These are phyloP conservation scores for Ispidina lecontei DNA, from an alignment of 2,797 vertebrate genomes.

Conservation along the genomic window DNA sequence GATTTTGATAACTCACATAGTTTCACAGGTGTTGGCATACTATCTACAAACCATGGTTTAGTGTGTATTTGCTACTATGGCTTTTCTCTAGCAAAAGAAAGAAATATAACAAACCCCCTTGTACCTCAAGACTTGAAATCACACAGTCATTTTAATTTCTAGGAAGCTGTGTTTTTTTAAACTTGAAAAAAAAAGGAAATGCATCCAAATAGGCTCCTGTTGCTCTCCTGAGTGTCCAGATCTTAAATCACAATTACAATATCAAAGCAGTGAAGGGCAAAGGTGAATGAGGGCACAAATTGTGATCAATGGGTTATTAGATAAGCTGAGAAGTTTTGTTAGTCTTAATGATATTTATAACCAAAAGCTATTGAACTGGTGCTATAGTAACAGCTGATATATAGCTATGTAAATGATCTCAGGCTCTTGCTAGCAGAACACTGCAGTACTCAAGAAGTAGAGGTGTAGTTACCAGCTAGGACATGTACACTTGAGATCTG, in stretches of 20 bases:
- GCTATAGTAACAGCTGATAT: conserved; percentile 72
- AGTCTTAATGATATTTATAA: conserved; percentile 84
- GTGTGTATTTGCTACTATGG: background rate
- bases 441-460: conserved; percentile 41
- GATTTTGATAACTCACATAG: background rate
- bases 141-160: background rate
- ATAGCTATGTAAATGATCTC: conserved; percentile 78
- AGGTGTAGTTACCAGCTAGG: background rate
- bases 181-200: background rate
- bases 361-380: conserved; percentile 77
- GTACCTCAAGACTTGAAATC: background rate
- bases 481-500: background rate
- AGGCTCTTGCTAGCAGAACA: conserved; percentile 78
- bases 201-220: background rate
- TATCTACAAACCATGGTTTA: background rate
- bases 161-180: background rate
- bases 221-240: background rate
- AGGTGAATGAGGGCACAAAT: conserved; percentile 75
- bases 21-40: background rate
- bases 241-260: conserved; percentile 48
- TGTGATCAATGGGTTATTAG: conserved; percentile 80
- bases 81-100: background rate
- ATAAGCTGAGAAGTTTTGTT: conserved; percentile 74
- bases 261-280: conserved; percentile 55
- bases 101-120: background rate